These are phyloP conservation scores for Nylanderia fulva DNA, from an alignment of 1,140 invertebrate genomes.

Conservation along the genomic window DNA sequence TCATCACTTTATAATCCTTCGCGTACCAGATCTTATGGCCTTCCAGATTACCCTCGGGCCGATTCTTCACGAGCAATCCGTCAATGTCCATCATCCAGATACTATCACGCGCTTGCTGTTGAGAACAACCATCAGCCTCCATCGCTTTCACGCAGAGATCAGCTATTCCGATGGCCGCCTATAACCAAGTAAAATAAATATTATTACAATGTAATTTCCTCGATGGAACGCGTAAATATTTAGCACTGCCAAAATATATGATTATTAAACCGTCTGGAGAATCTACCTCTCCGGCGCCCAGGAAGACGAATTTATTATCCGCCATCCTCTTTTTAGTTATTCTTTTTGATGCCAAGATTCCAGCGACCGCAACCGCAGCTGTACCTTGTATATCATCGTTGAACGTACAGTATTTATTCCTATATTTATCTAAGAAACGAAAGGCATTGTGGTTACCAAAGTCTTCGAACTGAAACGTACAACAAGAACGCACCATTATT, in stretches of 20 bases:
- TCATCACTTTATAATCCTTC: conserved; percentile 92
- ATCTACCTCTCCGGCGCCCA: conserved; percentile 94
- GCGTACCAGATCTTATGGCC: conserved; percentile 94
- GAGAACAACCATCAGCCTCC: conserved; percentile 92
- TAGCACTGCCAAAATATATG: background rate
- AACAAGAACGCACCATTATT: background rate
- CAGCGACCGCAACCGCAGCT: conserved; percentile 96
- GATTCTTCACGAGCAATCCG: conserved; percentile 91
- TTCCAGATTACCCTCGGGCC: conserved; percentile 90
- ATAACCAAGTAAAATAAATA: background rate
- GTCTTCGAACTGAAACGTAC: conserved; percentile 94
- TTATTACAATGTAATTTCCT: background rate
- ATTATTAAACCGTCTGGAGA: conserved; percentile 13
- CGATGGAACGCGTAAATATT: background rate
- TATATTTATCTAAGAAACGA: conserved; percentile 95
- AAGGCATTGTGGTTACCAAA: conserved; percentile 98
- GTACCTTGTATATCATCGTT: conserved; percentile 99
- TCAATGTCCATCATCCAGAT: conserved; percentile 97
- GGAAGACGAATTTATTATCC: conserved; percentile 95
- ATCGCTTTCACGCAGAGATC: conserved; percentile 95
- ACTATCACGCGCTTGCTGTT: conserved; percentile 91
- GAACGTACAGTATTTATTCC: conserved; percentile 96
- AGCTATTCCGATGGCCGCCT: conserved; percentile 95
- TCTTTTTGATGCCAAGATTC: conserved; percentile 93
- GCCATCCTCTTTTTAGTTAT: conserved; percentile 92